Conservation (phyloP, 2,113 vertebrate genomes). For the Hippolais icterina region DNA sequence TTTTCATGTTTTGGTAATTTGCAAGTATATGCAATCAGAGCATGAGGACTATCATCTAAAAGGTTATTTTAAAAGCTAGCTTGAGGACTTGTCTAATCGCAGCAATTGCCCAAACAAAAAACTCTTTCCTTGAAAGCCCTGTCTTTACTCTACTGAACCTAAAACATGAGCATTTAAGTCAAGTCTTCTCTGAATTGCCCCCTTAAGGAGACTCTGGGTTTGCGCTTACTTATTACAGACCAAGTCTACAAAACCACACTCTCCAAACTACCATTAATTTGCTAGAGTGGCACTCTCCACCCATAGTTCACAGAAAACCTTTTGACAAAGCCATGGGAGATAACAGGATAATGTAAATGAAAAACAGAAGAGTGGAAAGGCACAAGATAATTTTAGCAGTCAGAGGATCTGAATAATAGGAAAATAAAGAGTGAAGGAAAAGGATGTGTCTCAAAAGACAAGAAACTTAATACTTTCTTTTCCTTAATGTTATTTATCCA, state of each 20-base stretch:
- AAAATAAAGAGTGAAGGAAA: background rate
- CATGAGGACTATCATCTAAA: background rate
- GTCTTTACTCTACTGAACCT: background rate
- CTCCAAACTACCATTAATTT: background rate
- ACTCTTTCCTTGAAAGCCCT: background rate
- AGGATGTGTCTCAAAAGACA: background rate
- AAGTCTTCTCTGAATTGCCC: background rate
- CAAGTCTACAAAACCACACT: background rate
- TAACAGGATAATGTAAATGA: background rate
- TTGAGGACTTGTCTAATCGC: background rate
- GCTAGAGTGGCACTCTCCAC: background rate
- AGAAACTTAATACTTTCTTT: background rate
- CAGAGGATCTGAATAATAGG: background rate
- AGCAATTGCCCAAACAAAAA: background rate
- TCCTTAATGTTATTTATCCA: background rate
- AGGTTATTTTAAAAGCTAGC: background rate
- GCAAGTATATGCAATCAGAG: background rate
- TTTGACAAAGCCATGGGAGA: background rate
- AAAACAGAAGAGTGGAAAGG: background rate
- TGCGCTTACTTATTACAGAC: background rate
- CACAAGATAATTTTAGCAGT: background rate
- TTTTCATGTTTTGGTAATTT: background rate
- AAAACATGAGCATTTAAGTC: background rate
- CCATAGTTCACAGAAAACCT: background rate
- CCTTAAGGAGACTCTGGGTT: background rate